These are phyloP conservation scores for Brachyptera risi DNA, from an alignment of 2,888 invertebrate genomes.

Conservation along the genomic window DNA sequence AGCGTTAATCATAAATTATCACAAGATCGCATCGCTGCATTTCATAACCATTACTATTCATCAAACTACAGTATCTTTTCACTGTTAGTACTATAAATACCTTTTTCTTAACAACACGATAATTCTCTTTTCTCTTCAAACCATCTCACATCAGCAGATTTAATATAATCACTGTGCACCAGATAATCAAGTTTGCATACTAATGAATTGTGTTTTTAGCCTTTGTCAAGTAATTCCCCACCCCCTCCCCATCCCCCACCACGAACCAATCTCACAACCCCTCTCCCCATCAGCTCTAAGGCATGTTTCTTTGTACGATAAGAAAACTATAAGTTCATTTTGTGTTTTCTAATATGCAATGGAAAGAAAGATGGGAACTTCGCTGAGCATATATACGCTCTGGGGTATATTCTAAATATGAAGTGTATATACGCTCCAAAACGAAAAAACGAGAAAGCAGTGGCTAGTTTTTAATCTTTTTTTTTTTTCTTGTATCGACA, in stretches of 20 bases:
- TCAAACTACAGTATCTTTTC: neutral
- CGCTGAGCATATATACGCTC: too few species aligned
- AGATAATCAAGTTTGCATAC: conserved; percentile 4
- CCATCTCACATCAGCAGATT: neutral
- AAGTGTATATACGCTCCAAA: too few species aligned
- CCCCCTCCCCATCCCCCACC: too few species aligned
- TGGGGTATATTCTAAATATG: too few species aligned
- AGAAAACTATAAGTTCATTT: conserved; percentile 12
- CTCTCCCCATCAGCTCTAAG: neutral
- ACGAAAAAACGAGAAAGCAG: too few species aligned
- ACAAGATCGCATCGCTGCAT: conserved; percentile 4
- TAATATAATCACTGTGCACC: neutral
- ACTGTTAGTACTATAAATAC: neutral
- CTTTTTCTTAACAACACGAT: neutral
- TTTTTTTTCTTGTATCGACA: too few species aligned
- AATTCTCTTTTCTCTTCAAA: too few species aligned
- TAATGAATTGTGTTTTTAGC: conserved; percentile 17
- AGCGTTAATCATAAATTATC: too few species aligned
- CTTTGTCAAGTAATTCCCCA: conserved; percentile 13
- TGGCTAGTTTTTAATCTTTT: too few species aligned
- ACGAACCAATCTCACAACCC: too few species aligned
- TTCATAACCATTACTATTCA: conserved; percentile 11
- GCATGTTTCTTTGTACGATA: conserved; percentile 5
- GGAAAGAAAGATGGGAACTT: too few species aligned
- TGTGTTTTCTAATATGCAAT: neutral